Base-by-base conservation (phyloP, 1,140 invertebrate genomes). In the Vanessa tameamea region DNA sequence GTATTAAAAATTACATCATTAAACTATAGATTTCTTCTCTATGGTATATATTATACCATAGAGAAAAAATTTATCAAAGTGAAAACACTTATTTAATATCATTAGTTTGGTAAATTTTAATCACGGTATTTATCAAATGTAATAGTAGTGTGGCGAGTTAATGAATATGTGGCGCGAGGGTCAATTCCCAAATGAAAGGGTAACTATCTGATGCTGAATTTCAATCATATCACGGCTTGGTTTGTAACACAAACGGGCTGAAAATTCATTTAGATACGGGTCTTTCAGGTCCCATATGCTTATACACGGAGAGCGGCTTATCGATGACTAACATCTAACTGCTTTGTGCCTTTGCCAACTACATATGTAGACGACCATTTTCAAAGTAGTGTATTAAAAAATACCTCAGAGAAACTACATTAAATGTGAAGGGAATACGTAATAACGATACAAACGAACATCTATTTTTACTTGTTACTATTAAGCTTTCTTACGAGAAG, bases 221-320 rank as follows among this genome's bases (percentile, higher is more conserved):
- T 88, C 87, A 88, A 88, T 88, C 84, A 83, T 80, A 83, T 77
- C 80, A 80, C 79, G 86, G 87, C 81, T 88, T 87, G 72, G 79
- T 77, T 81, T 80, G 78, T 80, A 83, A 81, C 74, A 76, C 75
- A 76, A 61, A 78, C 70, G 78, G 75, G 74, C 75, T 68, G 76
- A 81, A 82, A 77, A 79, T 85, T 84, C 79, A 82, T 83, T 81
- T 78, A 79, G 75, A 80, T 76, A 83, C 20, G 53, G 72, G 75
- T 76, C 75, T 78, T 79, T 78, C 77, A 77, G 72, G 73, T 80
- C 61, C 68, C 68, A 75, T 79, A 77, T 71, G 75, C 66, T 65
- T 57, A 59, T 70, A 72, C 67, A 66, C 65, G 48, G 55, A 31
- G 68, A 69, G 47, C 53, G 68, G 69, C 65, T 65, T 81, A 81